Evolutionary conservation across 2,888 invertebrate genomes (phyloP), one percentile per base, ranked within the genome.

Genomic region (Agrilus biguttatus): DNA sequence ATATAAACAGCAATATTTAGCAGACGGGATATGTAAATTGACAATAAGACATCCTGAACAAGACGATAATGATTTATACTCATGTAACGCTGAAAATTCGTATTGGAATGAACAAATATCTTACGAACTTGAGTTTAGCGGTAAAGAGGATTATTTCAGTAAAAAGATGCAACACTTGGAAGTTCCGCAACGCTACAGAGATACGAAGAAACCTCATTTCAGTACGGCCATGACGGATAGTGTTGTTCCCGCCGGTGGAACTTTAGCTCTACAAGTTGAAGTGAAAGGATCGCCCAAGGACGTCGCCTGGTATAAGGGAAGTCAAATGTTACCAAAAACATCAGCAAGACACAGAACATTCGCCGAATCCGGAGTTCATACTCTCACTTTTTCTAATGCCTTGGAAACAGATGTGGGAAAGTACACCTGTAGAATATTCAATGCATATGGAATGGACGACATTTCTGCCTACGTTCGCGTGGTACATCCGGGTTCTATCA

Each of bases 251-350:
- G 69, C 72, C 45, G 87, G 87, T 1, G 87, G 87, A 33, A 83
- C 85, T 0, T 79, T 86, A 47, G 87, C 86, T 3, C 73, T 89
- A 14, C 85, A 87, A 61, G 84, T 87, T 1, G 82, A 86, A 62
- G 78, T 85, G 33, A 77, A 77, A 60, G 83, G 82, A 55, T 69
- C 69, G 14, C 77, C 79, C 12, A 79, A 82, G 8, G 81, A 81
- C 51, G 80, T 88, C 0, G 78, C 79, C 50, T 88, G 89, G 89
- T 70, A 81, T 40, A 73, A 78, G 49, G 77, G 78, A 56, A 63
- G 63, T 28, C 57, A 61, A 17, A 77, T 77, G 6, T 67, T 73
- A 39, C 71, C 74, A 1, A 73, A 76, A 42, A 58, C 67, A 5
- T 75, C 78, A 39, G 68, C 75, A 33, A 78, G 79, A 57, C 77